These are phyloP conservation scores for Anagyrus pseudococci DNA, from an alignment of 2,888 invertebrate genomes.

Conservation along the genomic window DNA sequence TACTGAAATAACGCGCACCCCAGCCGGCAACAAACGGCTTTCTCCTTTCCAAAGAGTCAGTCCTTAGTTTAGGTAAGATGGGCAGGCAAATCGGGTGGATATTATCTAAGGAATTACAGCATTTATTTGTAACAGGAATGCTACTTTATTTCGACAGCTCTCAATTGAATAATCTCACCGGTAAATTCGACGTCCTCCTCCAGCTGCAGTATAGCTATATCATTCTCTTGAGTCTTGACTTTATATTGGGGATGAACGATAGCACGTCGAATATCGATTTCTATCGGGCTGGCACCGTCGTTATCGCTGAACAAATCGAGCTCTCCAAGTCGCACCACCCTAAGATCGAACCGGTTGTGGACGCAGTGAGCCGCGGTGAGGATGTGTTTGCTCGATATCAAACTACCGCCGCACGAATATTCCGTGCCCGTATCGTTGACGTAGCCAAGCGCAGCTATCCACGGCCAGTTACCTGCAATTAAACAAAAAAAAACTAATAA, in stretches of 20 bases:
- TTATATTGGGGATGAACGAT: conserved; percentile 75
- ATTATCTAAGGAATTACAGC: conserved; percentile 65
- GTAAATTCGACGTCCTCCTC: conserved; percentile 63
- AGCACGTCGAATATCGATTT: conserved; percentile 68
- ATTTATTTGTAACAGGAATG: no score
- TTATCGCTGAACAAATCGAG: conserved; percentile 72
- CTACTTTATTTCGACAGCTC: no score
- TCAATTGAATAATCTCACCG: no score
- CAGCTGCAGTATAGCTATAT: conserved; percentile 79
- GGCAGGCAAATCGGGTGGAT: conserved; percentile 83
- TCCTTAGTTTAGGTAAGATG: conserved; percentile 63
- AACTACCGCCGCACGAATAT: conserved; percentile 71
- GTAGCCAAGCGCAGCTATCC: conserved; percentile 80
- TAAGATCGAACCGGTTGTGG: conserved; percentile 55
- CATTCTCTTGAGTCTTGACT: conserved; percentile 70
- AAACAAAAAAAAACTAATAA: background rate
- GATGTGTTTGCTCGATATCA: conserved; percentile 73
- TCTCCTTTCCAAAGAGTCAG: conserved; percentile 66
- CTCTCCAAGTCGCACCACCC: conserved; percentile 77
- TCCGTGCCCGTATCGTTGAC: conserved; percentile 57
- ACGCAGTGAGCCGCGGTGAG: conserved; percentile 84
- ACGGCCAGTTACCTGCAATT: conserved; percentile 76
- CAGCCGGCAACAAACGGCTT: conserved; percentile 82
- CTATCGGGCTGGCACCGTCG: conserved; percentile 69
- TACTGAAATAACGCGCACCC: conserved; percentile 77